phyloP scores from a whole-genome alignment of 2,797 vertebrate species.

The Anguilla megastoma region DNA sequence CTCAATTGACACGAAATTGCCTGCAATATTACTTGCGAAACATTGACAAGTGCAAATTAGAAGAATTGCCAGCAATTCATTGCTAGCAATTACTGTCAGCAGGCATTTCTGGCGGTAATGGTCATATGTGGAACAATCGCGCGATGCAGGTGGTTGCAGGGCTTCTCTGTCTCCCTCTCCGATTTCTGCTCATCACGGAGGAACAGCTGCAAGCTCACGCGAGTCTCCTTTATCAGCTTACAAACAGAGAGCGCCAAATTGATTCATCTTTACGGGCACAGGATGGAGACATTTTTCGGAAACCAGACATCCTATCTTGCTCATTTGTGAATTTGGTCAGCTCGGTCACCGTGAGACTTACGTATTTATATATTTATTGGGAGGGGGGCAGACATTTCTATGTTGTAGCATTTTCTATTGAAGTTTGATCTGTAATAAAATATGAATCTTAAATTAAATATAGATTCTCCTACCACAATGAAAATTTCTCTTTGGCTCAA shows the following conservation, averaged over 20 bases:
- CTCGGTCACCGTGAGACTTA: background rate
- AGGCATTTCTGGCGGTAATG: background rate
- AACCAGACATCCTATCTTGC: background rate
- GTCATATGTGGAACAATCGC: background rate
- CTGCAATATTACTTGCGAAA: slow-evolving; percentile 26
- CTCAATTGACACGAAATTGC: slow-evolving; percentile 31
- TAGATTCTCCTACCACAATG: background rate
- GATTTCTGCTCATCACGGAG: background rate
- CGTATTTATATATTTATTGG: background rate
- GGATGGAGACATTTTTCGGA: background rate
- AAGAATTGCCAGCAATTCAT: slow-evolving; percentile 36
- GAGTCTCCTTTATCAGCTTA: slow-evolving; percentile 20
- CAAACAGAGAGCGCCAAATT: slow-evolving; percentile 27
- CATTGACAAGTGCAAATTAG: slow-evolving; percentile 36
- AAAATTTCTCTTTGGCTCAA: background rate
- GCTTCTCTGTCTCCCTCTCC: background rate
- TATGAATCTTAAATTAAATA: background rate
- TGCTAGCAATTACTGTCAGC: slow-evolving; percentile 37
- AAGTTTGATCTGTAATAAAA: background rate
- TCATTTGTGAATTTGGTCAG: background rate
- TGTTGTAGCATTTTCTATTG: background rate
- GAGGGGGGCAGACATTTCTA: background rate
- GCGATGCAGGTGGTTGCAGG: background rate
- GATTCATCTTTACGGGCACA: slow-evolving; percentile 28
- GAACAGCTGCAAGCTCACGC: slow-evolving; percentile 3